A percentile compares a stretch with the other conserved stretches of the same genome.
These are phyloP conservation scores for Cyclina sinensis DNA, from an alignment of 1,140 invertebrate species.

Conservation along the genomic window DNA sequence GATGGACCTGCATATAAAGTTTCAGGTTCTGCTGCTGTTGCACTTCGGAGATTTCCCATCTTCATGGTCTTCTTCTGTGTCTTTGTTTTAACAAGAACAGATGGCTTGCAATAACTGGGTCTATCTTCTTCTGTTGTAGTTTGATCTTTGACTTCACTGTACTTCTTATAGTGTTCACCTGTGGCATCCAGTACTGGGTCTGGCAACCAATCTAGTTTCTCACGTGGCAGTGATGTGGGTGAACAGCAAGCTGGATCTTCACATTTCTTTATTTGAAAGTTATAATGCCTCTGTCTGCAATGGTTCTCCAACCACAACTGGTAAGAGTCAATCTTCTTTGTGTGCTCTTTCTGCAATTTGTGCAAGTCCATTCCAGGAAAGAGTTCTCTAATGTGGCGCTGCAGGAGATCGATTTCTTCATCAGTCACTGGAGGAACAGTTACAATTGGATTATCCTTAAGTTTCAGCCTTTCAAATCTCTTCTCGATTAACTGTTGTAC, in stretches of 20 bases:
- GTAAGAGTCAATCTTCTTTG: background rate
- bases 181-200: background rate
- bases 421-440: background rate
- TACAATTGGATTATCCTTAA: background rate
- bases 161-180: background rate
- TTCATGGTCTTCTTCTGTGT: too few relatives aligned
- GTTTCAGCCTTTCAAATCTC: background rate
- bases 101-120: background rate
- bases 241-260: background rate
- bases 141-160: background rate
- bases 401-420: background rate
- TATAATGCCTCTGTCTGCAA: background rate
- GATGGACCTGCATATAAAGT: too few relatives aligned
- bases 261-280: conserved; percentile 30
- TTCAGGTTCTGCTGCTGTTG: too few relatives aligned
- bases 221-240: too few relatives aligned
- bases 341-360: conserved; percentile 32
- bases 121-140: conserved; percentile 35
- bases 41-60: too few relatives aligned
- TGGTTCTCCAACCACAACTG: background rate
- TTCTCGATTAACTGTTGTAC: background rate
- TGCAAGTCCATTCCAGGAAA: background rate
- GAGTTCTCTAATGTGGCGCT: background rate
- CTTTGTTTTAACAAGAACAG: too few relatives aligned
- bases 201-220: background rate